These are phyloP conservation scores for Tursiops truncatus DNA, from an alignment of 2,113 vertebrate genomes.

Conservation along the genomic window DNA sequence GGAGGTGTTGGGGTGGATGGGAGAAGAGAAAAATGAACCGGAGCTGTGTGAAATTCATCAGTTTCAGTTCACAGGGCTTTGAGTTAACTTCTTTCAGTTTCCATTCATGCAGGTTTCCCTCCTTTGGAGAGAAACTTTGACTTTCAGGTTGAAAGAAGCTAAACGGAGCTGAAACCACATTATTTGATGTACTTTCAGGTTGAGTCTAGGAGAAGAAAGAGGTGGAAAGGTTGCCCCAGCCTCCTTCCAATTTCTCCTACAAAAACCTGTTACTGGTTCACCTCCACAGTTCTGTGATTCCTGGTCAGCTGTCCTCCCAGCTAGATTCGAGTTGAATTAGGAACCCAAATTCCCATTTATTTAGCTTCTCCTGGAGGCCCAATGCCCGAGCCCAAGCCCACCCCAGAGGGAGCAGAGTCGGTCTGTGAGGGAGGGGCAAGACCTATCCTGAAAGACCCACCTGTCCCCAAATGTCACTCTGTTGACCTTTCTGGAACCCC, in stretches of 20 bases:
- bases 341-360: background rate
- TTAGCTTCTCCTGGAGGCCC: background rate
- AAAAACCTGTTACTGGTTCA: background rate
- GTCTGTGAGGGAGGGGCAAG: background rate
- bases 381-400: background rate
- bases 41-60: slow-evolving; percentile 67
- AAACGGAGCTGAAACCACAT: slow-evolving; percentile 58
- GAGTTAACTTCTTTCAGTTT: slow-evolving; percentile 61
- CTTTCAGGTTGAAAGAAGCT: slow-evolving; percentile 67
- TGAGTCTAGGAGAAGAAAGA: slow-evolving; percentile 57
- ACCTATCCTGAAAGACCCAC: background rate
- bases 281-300: background rate
- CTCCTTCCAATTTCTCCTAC: slow-evolving; percentile 42
- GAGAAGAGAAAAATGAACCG: background rate
- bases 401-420: background rate
- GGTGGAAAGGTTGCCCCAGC: slow-evolving; percentile 17
- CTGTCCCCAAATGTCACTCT: background rate
- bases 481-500: background rate
- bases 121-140: slow-evolving; percentile 55
- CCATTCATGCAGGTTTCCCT: slow-evolving; percentile 60
- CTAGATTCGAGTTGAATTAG: background rate
- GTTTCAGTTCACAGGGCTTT: slow-evolving; percentile 75
- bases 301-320: background rate
- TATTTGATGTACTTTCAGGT: slow-evolving; percentile 61
- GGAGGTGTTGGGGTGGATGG: background rate